Percentiles rank a stretch among this genome's conserved stretches.
Conservation (phyloP, 2,797 vertebrate genomes). For the Gorsachius magnificus region DNA sequence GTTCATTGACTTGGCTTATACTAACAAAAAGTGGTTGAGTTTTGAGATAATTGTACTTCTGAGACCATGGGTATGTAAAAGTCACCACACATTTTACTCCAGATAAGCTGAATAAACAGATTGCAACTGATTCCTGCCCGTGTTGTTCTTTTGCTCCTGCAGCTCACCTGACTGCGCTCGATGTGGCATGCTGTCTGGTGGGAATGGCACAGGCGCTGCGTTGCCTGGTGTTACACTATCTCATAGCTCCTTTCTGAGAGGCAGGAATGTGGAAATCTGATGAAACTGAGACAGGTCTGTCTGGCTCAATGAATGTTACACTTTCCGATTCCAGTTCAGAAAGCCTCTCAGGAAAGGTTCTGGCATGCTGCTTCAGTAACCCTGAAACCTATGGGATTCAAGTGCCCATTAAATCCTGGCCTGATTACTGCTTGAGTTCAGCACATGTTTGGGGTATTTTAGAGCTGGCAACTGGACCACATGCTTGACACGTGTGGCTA, state of each 20-base stretch:
- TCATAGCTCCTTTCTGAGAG: neutral
- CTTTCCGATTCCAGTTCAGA: neutral
- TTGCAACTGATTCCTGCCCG: neutral
- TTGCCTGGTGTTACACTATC: neutral
- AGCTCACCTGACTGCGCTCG: neutral
- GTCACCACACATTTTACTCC: neutral
- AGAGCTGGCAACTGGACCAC: neutral
- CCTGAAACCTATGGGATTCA: neutral
- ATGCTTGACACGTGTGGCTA: neutral
- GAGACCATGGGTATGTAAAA: neutral
- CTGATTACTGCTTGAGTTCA: neutral
- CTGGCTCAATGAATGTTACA: neutral
- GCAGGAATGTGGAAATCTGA: neutral
- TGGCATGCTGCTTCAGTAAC: neutral
- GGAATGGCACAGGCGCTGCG: neutral
- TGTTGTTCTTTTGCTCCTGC: neutral
- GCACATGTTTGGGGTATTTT: neutral
- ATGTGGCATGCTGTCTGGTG: neutral
- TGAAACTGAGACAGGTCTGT: slow-evolving; percentile 8
- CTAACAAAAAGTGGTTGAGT: neutral
- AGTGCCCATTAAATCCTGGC: neutral
- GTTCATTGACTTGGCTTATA: neutral
- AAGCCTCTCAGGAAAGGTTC: neutral
- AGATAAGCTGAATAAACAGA: neutral
- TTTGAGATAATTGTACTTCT: neutral